Percentiles rank a stretch among this genome's conserved stretches.
phyloP scores from a whole-genome alignment of 2,113 vertebrate genomes.

The Serilophus lunatus region DNA sequence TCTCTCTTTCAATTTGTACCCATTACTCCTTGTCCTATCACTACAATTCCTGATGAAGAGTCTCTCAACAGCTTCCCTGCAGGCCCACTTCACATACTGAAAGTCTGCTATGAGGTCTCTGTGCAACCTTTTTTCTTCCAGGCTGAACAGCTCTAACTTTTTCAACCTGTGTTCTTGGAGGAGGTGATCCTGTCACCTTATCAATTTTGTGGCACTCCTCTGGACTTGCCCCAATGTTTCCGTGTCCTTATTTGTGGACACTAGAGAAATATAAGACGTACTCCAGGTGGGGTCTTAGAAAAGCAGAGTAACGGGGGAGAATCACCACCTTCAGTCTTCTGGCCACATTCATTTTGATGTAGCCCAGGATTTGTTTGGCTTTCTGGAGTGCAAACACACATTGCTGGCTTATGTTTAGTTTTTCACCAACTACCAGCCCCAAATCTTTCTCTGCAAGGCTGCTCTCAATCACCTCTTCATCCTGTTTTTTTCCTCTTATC shows the following conservation, averaged over 20 bases:
- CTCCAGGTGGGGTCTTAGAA: neutral
- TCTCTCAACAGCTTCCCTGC: rapidly evolving
- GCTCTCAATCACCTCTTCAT: neutral
- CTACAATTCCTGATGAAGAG: neutral
- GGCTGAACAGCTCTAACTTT: neutral
- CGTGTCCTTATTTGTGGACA: neutral
- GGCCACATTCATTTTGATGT: rapidly evolving
- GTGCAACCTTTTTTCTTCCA: rapidly evolving
- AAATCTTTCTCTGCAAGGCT: neutral
- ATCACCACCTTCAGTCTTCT: neutral
- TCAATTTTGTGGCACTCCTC: neutral
- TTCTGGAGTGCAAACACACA: neutral
- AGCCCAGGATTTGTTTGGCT: neutral
- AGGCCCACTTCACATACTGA: neutral
- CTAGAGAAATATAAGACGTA: neutral
- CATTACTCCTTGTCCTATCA: neutral
- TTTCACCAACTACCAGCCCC: neutral
- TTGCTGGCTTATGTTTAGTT: neutral
- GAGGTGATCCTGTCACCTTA: neutral
- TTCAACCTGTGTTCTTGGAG: rapidly evolving
- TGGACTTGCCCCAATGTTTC: neutral
- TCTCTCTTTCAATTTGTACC: neutral
- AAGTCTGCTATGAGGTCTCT: neutral
- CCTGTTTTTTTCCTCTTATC: neutral
- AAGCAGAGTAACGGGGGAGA: rapidly evolving